These are phyloP conservation scores for Meganola albula DNA, from an alignment of 2,888 invertebrate genomes.

Conservation along the genomic window DNA sequence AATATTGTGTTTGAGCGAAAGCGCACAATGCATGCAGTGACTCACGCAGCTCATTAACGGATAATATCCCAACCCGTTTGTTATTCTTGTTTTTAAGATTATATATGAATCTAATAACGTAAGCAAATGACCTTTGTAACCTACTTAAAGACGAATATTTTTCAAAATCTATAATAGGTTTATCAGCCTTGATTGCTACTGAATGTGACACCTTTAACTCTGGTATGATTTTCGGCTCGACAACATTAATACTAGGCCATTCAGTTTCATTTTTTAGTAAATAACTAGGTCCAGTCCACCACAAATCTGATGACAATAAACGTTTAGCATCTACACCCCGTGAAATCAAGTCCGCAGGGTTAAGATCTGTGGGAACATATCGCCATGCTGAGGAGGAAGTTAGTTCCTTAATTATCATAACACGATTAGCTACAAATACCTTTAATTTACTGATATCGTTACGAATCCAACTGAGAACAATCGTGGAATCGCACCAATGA, in stretches of 20 bases:
- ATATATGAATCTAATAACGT: constrained; percentile 16
- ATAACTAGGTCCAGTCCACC: constrained; percentile 21
- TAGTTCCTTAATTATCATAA: constrained; percentile 18
- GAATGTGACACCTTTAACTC: constrained; percentile 15
- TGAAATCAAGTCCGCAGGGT: constrained; percentile 25
- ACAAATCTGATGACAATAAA: neutral
- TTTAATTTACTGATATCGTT: constrained; percentile 18
- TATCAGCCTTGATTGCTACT: neutral
- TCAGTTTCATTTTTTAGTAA: constrained; percentile 12
- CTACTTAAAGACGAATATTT: constrained; percentile 14
- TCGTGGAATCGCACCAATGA: constrained; percentile 27
- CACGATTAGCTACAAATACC: constrained; percentile 24
- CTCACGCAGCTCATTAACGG: constrained; percentile 15
- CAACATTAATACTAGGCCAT: constrained; percentile 14
- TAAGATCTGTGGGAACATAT: constrained; percentile 21
- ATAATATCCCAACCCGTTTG: constrained; percentile 8
- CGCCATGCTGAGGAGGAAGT: constrained; percentile 16
- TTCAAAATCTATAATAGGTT: constrained; percentile 12
- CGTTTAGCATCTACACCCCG: constrained; percentile 14
- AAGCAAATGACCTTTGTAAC: constrained; percentile 16
- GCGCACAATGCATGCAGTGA: constrained; percentile 15
- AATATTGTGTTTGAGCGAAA: constrained; percentile 14
- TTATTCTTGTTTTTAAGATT: constrained; percentile 12
- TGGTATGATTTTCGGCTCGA: constrained; percentile 4
- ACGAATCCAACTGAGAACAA: constrained; percentile 25